Conservation (phyloP, 1,140 invertebrate genomes). For the Bilobella aurantiaca region DNA sequence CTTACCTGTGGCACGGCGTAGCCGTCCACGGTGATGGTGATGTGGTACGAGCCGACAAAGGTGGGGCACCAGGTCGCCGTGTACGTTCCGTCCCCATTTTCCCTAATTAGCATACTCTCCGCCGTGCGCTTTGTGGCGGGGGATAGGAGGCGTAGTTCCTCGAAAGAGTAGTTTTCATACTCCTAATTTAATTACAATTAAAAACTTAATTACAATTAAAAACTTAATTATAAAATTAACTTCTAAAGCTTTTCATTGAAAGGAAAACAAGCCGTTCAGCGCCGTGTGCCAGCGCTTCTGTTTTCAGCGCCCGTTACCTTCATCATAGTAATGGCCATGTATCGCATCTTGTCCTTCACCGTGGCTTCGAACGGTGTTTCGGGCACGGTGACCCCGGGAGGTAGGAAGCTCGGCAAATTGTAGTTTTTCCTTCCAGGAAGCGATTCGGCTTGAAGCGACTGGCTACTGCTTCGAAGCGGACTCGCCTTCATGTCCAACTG, state of each 20-base stretch:
- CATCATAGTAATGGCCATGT: constrained; percentile 89
- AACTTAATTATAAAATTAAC: background rate
- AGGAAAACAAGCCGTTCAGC: background rate
- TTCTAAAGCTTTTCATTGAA: background rate
- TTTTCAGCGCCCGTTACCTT: too few species aligned
- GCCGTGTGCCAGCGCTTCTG: background rate
- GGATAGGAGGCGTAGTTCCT: constrained; percentile 78
- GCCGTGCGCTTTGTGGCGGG: constrained; percentile 60
- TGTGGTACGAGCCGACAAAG: constrained; percentile 74
- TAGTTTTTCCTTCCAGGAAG: background rate
- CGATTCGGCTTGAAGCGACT: background rate
- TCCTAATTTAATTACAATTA: constrained; percentile 44
- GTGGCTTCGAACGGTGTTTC: constrained; percentile 77
- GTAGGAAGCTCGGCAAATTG: background rate
- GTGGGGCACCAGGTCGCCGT: constrained; percentile 85
- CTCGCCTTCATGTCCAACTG: constrained; percentile 62
- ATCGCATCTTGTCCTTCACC: constrained; percentile 80
- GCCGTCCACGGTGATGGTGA: constrained; percentile 79
- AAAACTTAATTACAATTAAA: background rate
- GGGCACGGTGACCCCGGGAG: background rate
- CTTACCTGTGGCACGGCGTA: constrained; percentile 67
- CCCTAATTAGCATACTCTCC: constrained; percentile 72
- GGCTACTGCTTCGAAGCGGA: constrained; percentile 49
- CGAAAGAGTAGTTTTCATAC: constrained; percentile 91
- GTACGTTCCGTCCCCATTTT: constrained; percentile 77